Percentiles rank a stretch among this genome's conserved stretches.
Evolutionary conservation across 2,888 invertebrate species (phyloP).

Genomic region (Caenorhabditis sp.): DNA sequence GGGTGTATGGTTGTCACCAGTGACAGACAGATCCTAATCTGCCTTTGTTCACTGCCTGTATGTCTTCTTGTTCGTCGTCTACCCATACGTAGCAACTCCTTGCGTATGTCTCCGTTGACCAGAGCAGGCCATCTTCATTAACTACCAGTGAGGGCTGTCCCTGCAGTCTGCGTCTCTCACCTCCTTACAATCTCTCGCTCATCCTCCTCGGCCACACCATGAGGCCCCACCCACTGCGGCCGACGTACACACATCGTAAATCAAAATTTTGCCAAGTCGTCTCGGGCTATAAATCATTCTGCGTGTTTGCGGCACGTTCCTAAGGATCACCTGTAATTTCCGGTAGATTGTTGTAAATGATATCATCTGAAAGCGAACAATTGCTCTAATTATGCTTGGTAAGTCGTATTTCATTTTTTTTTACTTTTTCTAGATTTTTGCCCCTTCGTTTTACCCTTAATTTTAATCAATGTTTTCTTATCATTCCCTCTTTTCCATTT

Average conservation of each 20-base stretch:
- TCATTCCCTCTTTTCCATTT: slow-evolving; percentile 4
- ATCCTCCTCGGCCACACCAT: slow-evolving; percentile 32
- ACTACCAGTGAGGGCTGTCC: slow-evolving; percentile 47
- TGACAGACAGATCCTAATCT: slow-evolving; percentile 38
- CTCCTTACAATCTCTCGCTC: slow-evolving; percentile 18
- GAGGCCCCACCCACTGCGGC: slow-evolving; percentile 50
- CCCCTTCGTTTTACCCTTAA: too few relatives aligned
- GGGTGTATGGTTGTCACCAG: slow-evolving; percentile 21
- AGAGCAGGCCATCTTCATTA: slow-evolving; percentile 60
- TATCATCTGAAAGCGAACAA: slow-evolving; percentile 11
- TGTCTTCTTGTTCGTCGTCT: slow-evolving; percentile 13
- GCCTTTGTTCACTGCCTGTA: slow-evolving; percentile 14
- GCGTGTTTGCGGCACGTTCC: slow-evolving; percentile 53
- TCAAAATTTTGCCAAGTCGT: slow-evolving; percentile 73
- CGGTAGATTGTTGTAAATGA: slow-evolving; percentile 41
- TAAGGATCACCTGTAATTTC: slow-evolving; percentile 25
- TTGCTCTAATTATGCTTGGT: slow-evolving; percentile 35
- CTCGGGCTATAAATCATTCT: slow-evolving; percentile 69
- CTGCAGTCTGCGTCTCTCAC: slow-evolving; percentile 24
- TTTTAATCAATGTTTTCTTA: slow-evolving; percentile 31
- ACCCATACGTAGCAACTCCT: slow-evolving; percentile 46
- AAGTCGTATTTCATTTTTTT: too few relatives aligned
- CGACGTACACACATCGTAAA: slow-evolving; percentile 72
- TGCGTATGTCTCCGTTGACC: slow-evolving; percentile 24
- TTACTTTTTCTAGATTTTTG: too few relatives aligned